Conservation (phyloP, 2,113 vertebrate genomes). For the Axis porcinus region DNA sequence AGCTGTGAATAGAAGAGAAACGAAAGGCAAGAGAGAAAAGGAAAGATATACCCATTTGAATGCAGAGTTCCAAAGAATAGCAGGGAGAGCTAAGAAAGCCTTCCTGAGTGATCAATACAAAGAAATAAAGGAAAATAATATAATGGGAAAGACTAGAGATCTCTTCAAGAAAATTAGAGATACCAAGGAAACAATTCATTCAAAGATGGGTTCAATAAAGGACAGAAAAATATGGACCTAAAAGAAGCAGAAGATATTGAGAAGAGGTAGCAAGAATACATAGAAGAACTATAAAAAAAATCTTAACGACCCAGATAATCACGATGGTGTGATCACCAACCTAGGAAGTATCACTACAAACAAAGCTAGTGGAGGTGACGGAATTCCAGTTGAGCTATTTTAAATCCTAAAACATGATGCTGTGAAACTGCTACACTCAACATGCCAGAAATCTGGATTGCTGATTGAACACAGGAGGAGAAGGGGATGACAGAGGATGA, state of each 20-base stretch:
- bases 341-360: neutral
- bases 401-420: neutral
- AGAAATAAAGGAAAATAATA: neutral
- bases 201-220: neutral
- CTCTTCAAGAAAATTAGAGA: neutral
- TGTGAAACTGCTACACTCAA: neutral
- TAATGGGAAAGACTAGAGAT: neutral
- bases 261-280: accelerated
- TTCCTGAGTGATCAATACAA: neutral
- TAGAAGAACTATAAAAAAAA: neutral
- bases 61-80: neutral
- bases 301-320: neutral
- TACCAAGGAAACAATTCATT: neutral
- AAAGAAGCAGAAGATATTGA: neutral
- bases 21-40: neutral
- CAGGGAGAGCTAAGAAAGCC: neutral
- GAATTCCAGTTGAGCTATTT: neutral
- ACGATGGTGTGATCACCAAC: neutral
- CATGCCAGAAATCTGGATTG: neutral
- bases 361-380: neutral
- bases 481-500: neutral
- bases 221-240: neutral
- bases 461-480: neutral
- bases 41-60: neutral
- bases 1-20: neutral